phyloP scores from a whole-genome alignment of 2,888 invertebrate genomes.

The Xylophagus ater region DNA sequence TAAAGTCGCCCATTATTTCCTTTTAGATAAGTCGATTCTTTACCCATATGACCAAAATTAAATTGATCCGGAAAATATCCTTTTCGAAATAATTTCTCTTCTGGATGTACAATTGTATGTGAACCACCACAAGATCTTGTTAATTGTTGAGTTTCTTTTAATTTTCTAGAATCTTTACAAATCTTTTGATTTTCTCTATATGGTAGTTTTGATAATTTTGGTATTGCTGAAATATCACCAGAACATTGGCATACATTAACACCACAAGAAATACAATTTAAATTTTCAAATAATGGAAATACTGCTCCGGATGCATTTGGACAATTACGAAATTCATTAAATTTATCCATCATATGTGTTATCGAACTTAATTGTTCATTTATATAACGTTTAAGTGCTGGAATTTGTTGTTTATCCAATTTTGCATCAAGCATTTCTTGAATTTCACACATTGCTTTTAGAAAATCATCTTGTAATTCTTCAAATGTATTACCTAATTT shows the following conservation, averaged over 20 bases:
- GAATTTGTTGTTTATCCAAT: slow-evolving; percentile 33
- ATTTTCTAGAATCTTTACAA: slow-evolving; percentile 16
- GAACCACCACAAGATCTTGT: slow-evolving; percentile 19
- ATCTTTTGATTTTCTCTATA: slow-evolving; percentile 21
- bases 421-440: slow-evolving; percentile 37
- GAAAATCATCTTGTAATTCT: slow-evolving; percentile 23
- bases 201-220: slow-evolving; percentile 14
- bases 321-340: slow-evolving; percentile 25
- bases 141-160: not conserved
- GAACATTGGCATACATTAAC: slow-evolving; percentile 22
- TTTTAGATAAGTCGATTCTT: slow-evolving; percentile 8
- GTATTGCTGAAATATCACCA: slow-evolving; percentile 1
- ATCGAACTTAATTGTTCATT: slow-evolving; percentile 25
- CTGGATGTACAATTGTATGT: slow-evolving; percentile 19
- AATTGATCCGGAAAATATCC: slow-evolving; percentile 26
- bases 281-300: slow-evolving; percentile 15
- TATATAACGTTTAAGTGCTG: slow-evolving; percentile 31
- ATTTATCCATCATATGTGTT: slow-evolving; percentile 17
- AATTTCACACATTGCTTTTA: slow-evolving; percentile 32
- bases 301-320: slow-evolving; percentile 30
- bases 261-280: slow-evolving; percentile 30
- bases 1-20: slow-evolving; percentile 15
- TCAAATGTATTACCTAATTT: not conserved
- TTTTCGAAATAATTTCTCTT: slow-evolving; percentile 24
- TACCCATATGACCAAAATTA: slow-evolving; percentile 12